A percentile compares a stretch with the other conserved stretches of the same genome.
Conservation (phyloP, 2,888 invertebrate species). For the Tenthredo notha region DNA sequence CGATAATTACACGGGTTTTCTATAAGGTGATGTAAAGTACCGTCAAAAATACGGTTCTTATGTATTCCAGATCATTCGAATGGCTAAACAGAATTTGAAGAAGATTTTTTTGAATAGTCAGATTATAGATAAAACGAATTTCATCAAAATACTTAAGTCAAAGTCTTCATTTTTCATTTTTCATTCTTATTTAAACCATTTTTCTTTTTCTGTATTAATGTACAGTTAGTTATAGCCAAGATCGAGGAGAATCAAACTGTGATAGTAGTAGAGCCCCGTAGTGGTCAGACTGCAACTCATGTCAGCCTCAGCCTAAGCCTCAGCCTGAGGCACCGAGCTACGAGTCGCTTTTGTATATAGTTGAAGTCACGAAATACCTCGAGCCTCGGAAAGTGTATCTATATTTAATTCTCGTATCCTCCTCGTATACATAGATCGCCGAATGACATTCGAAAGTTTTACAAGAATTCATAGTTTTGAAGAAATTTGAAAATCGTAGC, state of each 20-base stretch:
- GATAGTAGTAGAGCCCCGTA: constrained; percentile 36
- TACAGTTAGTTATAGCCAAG: background rate
- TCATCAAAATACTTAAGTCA: background rate
- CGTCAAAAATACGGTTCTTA: no score
- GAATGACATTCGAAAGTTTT: constrained; percentile 9
- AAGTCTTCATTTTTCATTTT: background rate
- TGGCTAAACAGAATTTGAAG: background rate
- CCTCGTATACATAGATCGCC: background rate
- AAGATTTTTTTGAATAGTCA: background rate
- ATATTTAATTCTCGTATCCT: background rate
- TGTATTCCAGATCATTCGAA: no score
- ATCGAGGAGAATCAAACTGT: background rate
- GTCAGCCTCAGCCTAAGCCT: background rate
- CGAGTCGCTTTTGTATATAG: background rate
- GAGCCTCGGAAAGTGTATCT: background rate
- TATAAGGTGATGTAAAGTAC: no score
- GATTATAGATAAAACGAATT: background rate
- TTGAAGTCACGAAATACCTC: constrained; percentile 1
- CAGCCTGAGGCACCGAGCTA: background rate
- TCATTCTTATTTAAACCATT: background rate
- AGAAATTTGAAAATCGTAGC: background rate
- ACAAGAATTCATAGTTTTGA: background rate
- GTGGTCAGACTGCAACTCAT: constrained; percentile 25
- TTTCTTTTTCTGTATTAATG: background rate
- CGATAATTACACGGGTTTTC: no score